Evolutionary conservation across 2,113 vertebrate genomes (phyloP).

Genomic region (Rhynchomys soricoides): DNA sequence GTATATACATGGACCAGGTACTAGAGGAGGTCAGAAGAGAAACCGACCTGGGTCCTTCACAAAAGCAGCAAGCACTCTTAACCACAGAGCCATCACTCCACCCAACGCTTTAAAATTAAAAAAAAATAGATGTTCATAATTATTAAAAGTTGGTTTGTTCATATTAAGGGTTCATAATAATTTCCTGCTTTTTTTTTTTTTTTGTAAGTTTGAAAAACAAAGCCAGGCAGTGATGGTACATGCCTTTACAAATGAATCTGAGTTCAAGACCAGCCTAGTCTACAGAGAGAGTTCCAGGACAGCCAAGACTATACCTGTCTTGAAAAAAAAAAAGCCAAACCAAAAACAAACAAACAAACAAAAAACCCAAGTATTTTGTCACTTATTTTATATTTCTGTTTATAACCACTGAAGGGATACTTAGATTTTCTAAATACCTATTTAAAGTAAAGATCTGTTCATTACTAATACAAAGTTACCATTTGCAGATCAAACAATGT

Average conservation of each 20-base stretch:
- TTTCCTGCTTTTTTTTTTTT: neutral
- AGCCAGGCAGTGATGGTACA: neutral
- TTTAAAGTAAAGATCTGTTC: slow-evolving; percentile 26
- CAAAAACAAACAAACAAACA: neutral
- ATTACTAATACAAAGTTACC: slow-evolving; percentile 9
- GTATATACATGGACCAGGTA: neutral
- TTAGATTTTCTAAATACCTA: slow-evolving; percentile 55
- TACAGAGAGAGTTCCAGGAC: neutral
- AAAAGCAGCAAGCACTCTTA: neutral
- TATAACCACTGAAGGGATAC: slow-evolving; percentile 13
- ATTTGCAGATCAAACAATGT: neutral
- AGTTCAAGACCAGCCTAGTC: neutral
- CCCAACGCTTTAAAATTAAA: neutral
- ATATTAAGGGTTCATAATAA: neutral
- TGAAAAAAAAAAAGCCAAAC: neutral
- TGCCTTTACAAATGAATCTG: neutral
- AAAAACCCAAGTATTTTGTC: neutral
- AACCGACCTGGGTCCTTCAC: neutral
- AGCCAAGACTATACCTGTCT: neutral
- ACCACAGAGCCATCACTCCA: neutral
- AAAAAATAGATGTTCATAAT: slow-evolving; percentile 19
- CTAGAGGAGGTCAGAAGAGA: neutral
- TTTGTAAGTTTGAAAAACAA: neutral
- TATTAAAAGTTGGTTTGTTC: neutral
- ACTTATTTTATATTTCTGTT: slow-evolving; percentile 28